Evolutionary conservation across 2,113 vertebrate species (phyloP), one percentile per base, ranked within the genome.

Genomic region (Catharus minimus): DNA sequence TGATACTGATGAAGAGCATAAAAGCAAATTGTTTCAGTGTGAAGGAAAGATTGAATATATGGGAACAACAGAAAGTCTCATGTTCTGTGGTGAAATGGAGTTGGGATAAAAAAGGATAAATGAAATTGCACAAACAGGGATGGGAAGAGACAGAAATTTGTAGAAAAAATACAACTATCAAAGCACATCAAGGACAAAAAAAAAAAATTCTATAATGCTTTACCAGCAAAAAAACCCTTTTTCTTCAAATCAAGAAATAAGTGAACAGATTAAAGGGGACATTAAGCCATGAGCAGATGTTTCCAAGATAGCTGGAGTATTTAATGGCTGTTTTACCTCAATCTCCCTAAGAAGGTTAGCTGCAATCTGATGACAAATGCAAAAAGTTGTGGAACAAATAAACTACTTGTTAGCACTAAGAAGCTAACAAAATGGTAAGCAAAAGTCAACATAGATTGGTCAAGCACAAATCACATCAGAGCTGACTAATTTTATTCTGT

Each of bases 391-490:
- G 53, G 36, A 79, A 66, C n/a, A 86, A 74, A 71, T 83, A 66
- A 83, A 74, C 73, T 81, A 7, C 82, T 88, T 88, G 76, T 94
- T 91, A 78, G 65, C 69, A 64, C 43, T 89, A 83, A 75, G 36
- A 75, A 60, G 39, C 56, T 81, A 83, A 87, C 39, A 58, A 39
- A 77, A 66, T 2, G 4, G 7, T 91, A 75, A 89, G 52, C 74
- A 65, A 56, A 88, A 88, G 50, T 82, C 84, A 78, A 24, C 77
- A 39, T 2, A 52, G 61, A 71, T 91, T 89, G 86, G 69, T 78
- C 39, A 64, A 67, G 57, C 39, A 39, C 30, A 55, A 71, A 61
- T 71, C 64, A 49, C 46, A 32, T 73, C 65, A 81, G 47, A 86
- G 44, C 47, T 26, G 62, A 19, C 32, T 91, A n/a, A 74, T 86